phyloP scores from a whole-genome alignment of 2,113 vertebrate genomes.

The Pandion haliaetus region DNA sequence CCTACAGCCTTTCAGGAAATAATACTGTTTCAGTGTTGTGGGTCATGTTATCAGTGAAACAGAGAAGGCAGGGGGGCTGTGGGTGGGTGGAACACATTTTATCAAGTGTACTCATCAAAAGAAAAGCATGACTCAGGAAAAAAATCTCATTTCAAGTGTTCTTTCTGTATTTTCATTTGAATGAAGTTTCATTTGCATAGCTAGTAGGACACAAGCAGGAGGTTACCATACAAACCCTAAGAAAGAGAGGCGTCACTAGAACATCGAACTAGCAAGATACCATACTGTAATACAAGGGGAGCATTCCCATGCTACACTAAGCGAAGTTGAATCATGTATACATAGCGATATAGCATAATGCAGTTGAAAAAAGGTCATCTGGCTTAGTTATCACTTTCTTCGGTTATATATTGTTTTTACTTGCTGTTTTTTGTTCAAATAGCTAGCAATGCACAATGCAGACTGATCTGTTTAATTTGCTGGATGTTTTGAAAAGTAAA shows the following conservation, averaged over 20 bases:
- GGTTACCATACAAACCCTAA: background rate
- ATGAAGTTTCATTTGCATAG: background rate
- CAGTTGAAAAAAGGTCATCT: background rate
- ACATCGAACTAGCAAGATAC: background rate
- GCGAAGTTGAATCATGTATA: background rate
- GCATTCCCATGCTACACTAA: background rate
- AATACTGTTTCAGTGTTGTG: constrained; percentile 3
- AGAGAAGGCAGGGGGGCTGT: background rate
- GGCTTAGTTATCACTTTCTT: background rate
- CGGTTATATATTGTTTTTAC: background rate
- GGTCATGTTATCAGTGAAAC: background rate
- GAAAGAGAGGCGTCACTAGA: background rate
- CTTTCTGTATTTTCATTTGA: constrained; percentile 7
- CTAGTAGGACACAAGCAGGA: background rate
- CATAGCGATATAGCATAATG: background rate
- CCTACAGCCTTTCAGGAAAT: constrained; percentile 6
- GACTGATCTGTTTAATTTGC: background rate
- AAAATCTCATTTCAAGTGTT: background rate
- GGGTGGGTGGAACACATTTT: background rate
- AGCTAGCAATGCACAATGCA: background rate
- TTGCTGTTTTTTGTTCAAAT: background rate
- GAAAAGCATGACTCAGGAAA: background rate
- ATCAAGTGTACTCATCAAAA: constrained; percentile 5
- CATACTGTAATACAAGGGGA: background rate
- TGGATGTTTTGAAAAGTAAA: background rate